A percentile compares a stretch with the other conserved stretches of the same genome.
phyloP scores from a whole-genome alignment of 2,113 vertebrate species.

The Sisor rabdophorus region DNA sequence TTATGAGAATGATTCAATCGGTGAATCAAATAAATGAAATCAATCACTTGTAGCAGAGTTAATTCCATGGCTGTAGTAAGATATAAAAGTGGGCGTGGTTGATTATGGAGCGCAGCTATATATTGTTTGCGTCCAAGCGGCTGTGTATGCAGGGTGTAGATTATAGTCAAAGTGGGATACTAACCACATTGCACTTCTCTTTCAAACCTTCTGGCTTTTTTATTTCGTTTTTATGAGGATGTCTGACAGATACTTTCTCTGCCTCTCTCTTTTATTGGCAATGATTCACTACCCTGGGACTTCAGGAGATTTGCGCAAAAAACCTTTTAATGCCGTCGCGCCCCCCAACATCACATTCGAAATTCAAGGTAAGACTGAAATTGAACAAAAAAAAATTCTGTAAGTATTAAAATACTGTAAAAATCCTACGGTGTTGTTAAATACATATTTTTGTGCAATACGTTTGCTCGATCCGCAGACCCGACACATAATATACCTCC shows the following conservation, averaged over 20 bases:
- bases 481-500: too few relatives aligned
- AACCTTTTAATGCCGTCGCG: conserved; percentile 38
- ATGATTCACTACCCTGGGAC: conserved; percentile 51
- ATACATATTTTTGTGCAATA: not conserved
- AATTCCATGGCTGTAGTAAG: not conserved
- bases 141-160: not conserved
- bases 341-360: not conserved
- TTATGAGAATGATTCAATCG: too few relatives aligned
- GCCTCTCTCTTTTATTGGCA: conserved; percentile 53
- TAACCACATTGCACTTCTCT: not conserved
- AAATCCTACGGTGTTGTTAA: not conserved
- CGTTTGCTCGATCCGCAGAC: too few relatives aligned
- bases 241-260: conserved; percentile 55
- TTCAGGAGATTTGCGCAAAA: conserved; percentile 44
- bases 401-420: not conserved
- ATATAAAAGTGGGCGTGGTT: not conserved
- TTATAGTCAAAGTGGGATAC: too few relatives aligned
- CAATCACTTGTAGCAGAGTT: not conserved
- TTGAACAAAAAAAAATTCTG: not conserved
- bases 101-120: not conserved
- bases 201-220: not conserved
- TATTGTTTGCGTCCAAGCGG: not conserved
- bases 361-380: conserved; percentile 51
- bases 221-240: not conserved
- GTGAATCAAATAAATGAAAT: not conserved